Conservation (phyloP, 1,140 invertebrate genomes). For the Steinernema khuongi region DNA sequence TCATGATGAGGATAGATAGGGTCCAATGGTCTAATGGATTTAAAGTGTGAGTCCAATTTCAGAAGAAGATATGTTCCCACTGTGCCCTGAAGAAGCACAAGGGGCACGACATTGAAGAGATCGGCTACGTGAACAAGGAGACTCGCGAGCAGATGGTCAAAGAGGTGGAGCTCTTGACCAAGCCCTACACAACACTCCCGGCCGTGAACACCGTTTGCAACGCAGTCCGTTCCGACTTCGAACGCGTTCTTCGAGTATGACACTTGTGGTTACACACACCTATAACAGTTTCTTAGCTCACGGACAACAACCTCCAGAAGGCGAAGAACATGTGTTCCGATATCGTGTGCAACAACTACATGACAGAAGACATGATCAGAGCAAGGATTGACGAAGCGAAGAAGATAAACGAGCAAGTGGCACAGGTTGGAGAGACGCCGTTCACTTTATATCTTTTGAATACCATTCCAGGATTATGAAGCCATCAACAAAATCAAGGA, state of each 20-base stretch:
- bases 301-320: background rate
- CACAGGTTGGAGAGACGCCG: background rate
- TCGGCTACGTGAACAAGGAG: background rate
- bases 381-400: background rate
- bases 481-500: background rate
- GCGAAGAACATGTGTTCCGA: background rate
- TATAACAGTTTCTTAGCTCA: background rate
- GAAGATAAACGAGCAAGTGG: background rate
- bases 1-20: no score
- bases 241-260: background rate
- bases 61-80: conserved; percentile 2
- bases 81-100: conserved; percentile 4
- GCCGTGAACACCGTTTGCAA: background rate
- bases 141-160: background rate
- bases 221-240: background rate
- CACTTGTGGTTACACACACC: background rate
- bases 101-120: conserved; percentile 6
- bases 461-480: background rate
- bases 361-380: background rate
- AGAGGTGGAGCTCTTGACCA: background rate
- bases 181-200: background rate
- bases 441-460: background rate
- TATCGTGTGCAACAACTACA: background rate
- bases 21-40: no score
- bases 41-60: background rate